Evolutionary conservation across 2,113 vertebrate genomes (phyloP).

Genomic region (Urocitellus parryii): DNA sequence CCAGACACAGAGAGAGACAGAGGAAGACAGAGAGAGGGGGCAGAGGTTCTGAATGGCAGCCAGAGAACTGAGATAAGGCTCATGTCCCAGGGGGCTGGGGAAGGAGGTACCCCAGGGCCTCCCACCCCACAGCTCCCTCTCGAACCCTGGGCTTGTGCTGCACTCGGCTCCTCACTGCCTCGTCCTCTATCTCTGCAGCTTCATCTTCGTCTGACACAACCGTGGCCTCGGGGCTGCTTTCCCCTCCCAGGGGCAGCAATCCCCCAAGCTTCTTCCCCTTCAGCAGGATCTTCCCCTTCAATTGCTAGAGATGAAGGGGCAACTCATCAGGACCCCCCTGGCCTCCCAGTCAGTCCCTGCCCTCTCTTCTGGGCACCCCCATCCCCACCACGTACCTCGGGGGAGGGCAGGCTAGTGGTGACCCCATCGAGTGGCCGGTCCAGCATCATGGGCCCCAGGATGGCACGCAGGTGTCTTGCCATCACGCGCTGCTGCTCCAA

Average conservation of each 20-base stretch:
- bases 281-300: constrained; percentile 94
- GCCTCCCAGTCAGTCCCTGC: neutral
- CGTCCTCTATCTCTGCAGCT: constrained; percentile 93
- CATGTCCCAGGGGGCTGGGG: neutral
- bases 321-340: neutral
- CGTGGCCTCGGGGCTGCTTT: constrained; percentile 88
- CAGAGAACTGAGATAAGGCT: neutral
- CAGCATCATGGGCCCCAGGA: constrained; percentile 92
- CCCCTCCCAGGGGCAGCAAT: constrained; percentile 84
- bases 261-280: constrained; percentile 96
- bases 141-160: constrained; percentile 85
- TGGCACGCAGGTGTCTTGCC: constrained; percentile 90
- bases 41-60: constrained; percentile 74
- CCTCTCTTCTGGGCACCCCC: neutral
- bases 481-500: constrained; percentile 94
- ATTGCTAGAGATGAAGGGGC: constrained; percentile 86
- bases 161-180: constrained; percentile 86
- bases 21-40: constrained; percentile 8
- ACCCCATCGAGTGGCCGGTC: constrained; percentile 87
- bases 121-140: constrained; percentile 82
- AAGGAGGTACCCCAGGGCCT: neutral
- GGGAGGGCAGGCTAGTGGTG: constrained; percentile 92
- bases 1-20: constrained; percentile 47
- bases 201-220: constrained; percentile 97
- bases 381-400: constrained; percentile 88